Conservation (phyloP, 2,797 vertebrate species). For the Ptychobarbus kaznakovi region DNA sequence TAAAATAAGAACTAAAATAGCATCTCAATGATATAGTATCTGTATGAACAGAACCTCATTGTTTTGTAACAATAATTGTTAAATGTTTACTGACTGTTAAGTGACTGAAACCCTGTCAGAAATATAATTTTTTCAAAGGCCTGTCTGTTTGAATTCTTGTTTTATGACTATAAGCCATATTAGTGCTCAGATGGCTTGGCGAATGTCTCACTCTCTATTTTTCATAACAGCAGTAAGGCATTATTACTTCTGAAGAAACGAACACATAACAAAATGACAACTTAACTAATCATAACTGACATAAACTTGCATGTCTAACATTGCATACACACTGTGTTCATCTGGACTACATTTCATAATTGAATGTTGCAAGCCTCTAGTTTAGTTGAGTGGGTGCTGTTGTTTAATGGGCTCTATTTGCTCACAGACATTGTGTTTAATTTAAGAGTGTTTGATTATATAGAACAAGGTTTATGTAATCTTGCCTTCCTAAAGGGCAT, state of each 20-base stretch:
- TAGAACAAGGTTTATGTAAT: not conserved
- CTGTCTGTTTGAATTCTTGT: constrained; percentile 52
- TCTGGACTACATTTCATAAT: constrained; percentile 61
- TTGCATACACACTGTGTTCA: constrained; percentile 49
- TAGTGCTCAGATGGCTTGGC: constrained; percentile 63
- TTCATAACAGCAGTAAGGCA: constrained; percentile 41
- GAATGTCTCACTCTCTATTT: constrained; percentile 24
- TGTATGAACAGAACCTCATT: not conserved
- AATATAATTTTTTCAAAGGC: constrained; percentile 40
- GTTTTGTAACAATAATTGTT: not conserved
- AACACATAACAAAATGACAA: not conserved
- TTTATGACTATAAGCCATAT: constrained; percentile 60
- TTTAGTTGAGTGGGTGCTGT: not conserved
- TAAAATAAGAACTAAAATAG: too few species aligned
- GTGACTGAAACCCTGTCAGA: not conserved
- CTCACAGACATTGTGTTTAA: not conserved
- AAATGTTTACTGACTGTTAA: not conserved
- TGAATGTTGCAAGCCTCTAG: constrained; percentile 41
- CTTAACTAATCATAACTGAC: not conserved
- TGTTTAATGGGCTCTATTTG: constrained; percentile 3
- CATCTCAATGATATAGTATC: not conserved
- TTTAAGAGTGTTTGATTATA: not conserved
- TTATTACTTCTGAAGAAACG: constrained; percentile 50
- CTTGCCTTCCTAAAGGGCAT: not conserved
- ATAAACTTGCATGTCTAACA: constrained; percentile 47